Conservation (phyloP, 2,113 vertebrate species). For the Thomomys bottae region DNA sequence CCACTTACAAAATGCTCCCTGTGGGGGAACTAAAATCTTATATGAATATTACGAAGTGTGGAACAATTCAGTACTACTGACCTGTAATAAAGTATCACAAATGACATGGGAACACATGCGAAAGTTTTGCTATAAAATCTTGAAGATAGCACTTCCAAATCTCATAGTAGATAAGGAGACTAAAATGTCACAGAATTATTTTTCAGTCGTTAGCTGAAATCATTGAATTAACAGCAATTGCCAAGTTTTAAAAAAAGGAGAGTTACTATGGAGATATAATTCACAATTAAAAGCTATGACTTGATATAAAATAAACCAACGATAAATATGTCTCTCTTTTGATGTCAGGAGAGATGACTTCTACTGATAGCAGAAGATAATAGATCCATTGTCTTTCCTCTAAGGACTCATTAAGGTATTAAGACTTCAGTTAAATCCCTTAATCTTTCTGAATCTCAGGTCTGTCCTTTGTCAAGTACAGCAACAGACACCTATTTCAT, state of each 20-base stretch:
- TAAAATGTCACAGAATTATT: neutral
- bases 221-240: no score
- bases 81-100: neutral
- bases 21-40: conserved; percentile 32
- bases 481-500: neutral
- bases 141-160: neutral
- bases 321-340: conserved; percentile 15
- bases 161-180: conserved; percentile 3
- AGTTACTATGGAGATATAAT: no score
- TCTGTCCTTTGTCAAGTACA: no score
- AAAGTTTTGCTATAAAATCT: conserved; percentile 19
- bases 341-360: neutral
- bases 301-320: neutral
- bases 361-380: neutral
- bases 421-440: neutral
- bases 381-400: neutral
- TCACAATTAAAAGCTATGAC: neutral
- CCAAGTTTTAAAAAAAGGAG: no score
- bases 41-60: conserved; percentile 6
- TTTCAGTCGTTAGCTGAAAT: conserved; percentile 28
- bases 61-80: neutral
- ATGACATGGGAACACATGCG: neutral
- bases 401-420: no score
- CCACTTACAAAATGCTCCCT: conserved; percentile 34
- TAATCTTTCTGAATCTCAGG: neutral